phyloP scores from a whole-genome alignment of 1,140 invertebrate species.

The Sminthurinus signatus region DNA sequence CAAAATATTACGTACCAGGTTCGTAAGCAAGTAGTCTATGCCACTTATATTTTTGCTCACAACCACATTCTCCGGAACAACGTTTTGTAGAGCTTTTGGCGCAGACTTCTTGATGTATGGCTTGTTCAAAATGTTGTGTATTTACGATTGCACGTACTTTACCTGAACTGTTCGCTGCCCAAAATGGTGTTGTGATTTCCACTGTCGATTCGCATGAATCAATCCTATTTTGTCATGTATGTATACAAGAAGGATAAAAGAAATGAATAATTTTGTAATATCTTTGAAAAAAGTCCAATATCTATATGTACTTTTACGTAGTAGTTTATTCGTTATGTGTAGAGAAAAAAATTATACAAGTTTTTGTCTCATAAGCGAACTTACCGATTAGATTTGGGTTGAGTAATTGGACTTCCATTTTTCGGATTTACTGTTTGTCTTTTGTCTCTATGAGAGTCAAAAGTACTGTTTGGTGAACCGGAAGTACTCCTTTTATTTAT shows the following conservation, averaged over 20 bases:
- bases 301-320: background rate
- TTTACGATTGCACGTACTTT: constrained; percentile 87
- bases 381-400: constrained; percentile 39
- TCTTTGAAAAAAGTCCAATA: too few species aligned
- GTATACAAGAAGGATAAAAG: too few species aligned
- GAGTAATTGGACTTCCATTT: constrained; percentile 36
- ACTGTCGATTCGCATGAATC: constrained; percentile 85
- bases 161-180: constrained; percentile 84
- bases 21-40: constrained; percentile 83
- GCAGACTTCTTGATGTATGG: constrained; percentile 90
- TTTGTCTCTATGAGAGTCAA: constrained; percentile 18
- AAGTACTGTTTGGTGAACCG: background rate
- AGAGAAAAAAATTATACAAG: too few species aligned
- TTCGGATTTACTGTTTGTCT: constrained; percentile 40
- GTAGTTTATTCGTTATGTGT: too few species aligned
- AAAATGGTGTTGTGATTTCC: constrained; percentile 89
- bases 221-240: constrained; percentile 48
- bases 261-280: too few species aligned
- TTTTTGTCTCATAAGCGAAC: too few species aligned
- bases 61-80: constrained; percentile 75
- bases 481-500: background rate
- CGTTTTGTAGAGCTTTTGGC: constrained; percentile 72
- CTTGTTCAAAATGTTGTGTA: constrained; percentile 89
- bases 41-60: constrained; percentile 84
- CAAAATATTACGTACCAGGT: too few species aligned